phyloP scores from a whole-genome alignment of 2,888 invertebrate genomes.

The Laspeyria flexula region DNA sequence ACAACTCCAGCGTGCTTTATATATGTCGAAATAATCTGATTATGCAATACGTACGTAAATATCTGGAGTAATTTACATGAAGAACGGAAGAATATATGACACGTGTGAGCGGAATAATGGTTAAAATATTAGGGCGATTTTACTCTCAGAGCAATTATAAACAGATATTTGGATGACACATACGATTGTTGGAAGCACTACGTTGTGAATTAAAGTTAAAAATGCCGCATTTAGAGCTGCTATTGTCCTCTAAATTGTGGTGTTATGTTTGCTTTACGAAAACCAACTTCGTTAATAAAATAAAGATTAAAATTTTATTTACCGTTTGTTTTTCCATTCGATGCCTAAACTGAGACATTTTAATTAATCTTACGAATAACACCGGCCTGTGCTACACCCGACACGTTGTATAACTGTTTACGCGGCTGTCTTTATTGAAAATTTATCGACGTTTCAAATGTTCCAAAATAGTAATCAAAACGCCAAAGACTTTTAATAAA shows the following conservation, averaged over 20 bases:
- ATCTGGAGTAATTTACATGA: conserved; percentile 21
- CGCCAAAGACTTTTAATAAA: conserved; percentile 70
- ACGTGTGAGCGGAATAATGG: not conserved
- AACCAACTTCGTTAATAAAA: too few species aligned
- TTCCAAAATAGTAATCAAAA: conserved; percentile 61
- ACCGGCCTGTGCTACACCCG: not conserved
- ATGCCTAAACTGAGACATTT: not conserved
- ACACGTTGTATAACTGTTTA: conserved; percentile 20
- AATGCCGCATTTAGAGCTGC: too few species aligned
- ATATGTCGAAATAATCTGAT: conserved; percentile 24
- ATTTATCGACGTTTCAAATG: conserved; percentile 39
- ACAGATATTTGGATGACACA: too few species aligned
- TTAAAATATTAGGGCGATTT: too few species aligned
- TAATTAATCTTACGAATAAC: not conserved
- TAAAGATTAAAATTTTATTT: too few species aligned
- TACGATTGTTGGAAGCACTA: too few species aligned
- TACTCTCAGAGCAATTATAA: too few species aligned
- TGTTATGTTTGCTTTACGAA: too few species aligned
- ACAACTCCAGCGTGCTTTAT: conserved; percentile 31
- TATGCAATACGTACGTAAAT: conserved; percentile 16
- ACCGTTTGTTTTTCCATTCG: not conserved
- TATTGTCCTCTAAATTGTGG: too few species aligned
- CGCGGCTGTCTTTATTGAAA: conserved; percentile 30
- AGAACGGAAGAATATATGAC: conserved; percentile 3
- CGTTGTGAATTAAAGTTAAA: too few species aligned